Evolutionary conservation across 2,797 vertebrate genomes (phyloP).

Genomic region (Phalloptychus januarius): DNA sequence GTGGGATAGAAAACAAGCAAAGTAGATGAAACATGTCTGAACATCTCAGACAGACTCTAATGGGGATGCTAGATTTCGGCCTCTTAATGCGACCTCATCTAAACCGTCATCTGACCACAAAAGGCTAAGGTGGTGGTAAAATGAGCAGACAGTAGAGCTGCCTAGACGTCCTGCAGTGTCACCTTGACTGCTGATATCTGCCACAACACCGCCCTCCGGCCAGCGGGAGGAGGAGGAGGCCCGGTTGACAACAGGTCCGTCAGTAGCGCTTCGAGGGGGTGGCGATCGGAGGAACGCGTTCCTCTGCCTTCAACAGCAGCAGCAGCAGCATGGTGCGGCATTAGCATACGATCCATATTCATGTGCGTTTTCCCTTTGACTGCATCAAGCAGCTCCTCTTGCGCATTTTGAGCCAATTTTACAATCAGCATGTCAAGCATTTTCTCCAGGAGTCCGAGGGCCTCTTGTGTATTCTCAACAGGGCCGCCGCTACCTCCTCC

Average conservation of each 20-base stretch:
- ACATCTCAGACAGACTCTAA: background rate
- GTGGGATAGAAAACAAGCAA: slow-evolving; percentile 4
- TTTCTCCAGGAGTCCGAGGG: slow-evolving; percentile 56
- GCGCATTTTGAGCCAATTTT: slow-evolving; percentile 66
- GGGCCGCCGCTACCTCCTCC: slow-evolving; percentile 30
- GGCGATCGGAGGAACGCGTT: slow-evolving; percentile 56
- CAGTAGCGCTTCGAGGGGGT: slow-evolving; percentile 49
- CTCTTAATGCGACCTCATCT: slow-evolving; percentile 27
- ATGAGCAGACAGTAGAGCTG: slow-evolving; percentile 39
- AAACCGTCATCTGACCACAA: slow-evolving; percentile 48
- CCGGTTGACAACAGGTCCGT: slow-evolving; percentile 59
- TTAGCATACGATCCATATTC: slow-evolving; percentile 81
- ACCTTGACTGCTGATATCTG: slow-evolving; percentile 75
- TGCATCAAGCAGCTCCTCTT: slow-evolving; percentile 50
- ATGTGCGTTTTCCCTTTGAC: slow-evolving; percentile 62
- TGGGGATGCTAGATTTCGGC: slow-evolving; percentile 27
- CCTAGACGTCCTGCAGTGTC: slow-evolving; percentile 54
- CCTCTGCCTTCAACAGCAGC: slow-evolving; percentile 73
- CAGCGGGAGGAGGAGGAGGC: slow-evolving; percentile 42
- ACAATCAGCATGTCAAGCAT: slow-evolving; percentile 61
- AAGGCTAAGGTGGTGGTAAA: slow-evolving; percentile 58
- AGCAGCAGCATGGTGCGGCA: slow-evolving; percentile 29
- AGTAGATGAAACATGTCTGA: background rate
- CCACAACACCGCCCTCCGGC: slow-evolving; percentile 57
- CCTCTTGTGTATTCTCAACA: slow-evolving; percentile 65